Percentiles rank a stretch among this genome's conserved stretches.
phyloP scores from a whole-genome alignment of 2,888 invertebrate species.

The Heliconius sara region DNA sequence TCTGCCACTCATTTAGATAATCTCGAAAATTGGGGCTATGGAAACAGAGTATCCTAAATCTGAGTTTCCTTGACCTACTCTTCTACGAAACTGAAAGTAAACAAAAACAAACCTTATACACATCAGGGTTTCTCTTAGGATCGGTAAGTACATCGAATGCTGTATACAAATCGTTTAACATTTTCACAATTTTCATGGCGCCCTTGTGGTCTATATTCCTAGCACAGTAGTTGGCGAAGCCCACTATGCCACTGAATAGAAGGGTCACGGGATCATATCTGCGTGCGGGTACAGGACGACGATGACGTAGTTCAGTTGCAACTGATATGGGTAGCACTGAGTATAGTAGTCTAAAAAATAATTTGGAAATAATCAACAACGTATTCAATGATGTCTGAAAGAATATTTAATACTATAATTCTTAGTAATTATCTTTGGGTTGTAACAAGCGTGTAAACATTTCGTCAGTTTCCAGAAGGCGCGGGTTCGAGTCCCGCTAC shows the following conservation, averaged over 20 bases:
- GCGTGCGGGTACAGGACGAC: conserved; percentile 93
- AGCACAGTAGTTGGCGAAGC: conserved; percentile 95
- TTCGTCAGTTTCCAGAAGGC: too few species aligned
- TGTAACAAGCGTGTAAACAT: too few species aligned
- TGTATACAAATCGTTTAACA: conserved; percentile 96
- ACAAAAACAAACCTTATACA: conserved; percentile 90
- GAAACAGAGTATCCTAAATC: neutral
- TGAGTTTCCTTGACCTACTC: neutral
- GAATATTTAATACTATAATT: too few species aligned
- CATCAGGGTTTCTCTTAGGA: conserved; percentile 95
- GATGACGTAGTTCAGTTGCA: conserved; percentile 96
- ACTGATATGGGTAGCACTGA: conserved; percentile 97
- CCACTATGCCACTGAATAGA: conserved; percentile 95
- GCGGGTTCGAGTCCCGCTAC: too few species aligned
- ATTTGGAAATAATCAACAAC: too few species aligned
- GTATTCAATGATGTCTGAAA: too few species aligned
- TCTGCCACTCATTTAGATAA: neutral
- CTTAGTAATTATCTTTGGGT: too few species aligned
- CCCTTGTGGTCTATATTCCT: conserved; percentile 95
- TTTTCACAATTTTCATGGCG: conserved; percentile 97
- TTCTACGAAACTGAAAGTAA: neutral
- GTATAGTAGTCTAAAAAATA: conserved; percentile 91
- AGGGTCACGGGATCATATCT: conserved; percentile 96
- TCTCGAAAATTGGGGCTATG: neutral
- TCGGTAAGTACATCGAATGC: conserved; percentile 97